Conservation (phyloP, 1,140 invertebrate genomes). For the Drosophila kohkoa region DNA sequence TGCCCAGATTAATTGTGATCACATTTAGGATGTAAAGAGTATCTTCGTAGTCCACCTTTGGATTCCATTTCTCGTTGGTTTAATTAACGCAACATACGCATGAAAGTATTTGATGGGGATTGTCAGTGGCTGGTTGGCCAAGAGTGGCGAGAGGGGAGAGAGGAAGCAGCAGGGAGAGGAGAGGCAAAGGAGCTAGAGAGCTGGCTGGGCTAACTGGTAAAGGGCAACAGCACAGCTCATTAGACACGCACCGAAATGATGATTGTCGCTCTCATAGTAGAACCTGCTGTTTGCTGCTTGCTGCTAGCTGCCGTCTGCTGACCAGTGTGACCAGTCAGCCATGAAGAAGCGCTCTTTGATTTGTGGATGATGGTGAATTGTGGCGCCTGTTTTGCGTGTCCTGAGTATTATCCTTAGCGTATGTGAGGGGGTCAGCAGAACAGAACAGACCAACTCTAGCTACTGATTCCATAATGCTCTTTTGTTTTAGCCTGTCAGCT, state of each 20-base stretch:
- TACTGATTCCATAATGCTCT: slow-evolving; percentile 22
- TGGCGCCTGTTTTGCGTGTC: slow-evolving; percentile 51
- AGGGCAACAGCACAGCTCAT: slow-evolving; percentile 71
- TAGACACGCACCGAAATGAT: slow-evolving; percentile 78
- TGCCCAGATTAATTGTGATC: too few relatives aligned
- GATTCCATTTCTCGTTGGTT: slow-evolving; percentile 25
- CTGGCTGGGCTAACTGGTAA: neutral
- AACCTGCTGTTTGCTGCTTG: slow-evolving; percentile 16
- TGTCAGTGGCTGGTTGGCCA: slow-evolving; percentile 5
- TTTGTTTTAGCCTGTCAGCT: slow-evolving; percentile 35
- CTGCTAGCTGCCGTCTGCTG: slow-evolving; percentile 26
- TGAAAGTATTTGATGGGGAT: slow-evolving; percentile 43
- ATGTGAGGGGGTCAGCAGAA: too few relatives aligned
- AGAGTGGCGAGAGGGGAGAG: neutral
- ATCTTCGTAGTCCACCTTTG: neutral
- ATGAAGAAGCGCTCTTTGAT: slow-evolving; percentile 74
- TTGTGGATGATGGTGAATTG: slow-evolving; percentile 46
- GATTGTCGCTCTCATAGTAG: slow-evolving; percentile 50
- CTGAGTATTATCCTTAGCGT: slow-evolving; percentile 9
- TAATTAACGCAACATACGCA: slow-evolving; percentile 68
- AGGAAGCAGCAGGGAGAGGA: neutral
- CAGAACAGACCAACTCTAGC: too few relatives aligned
- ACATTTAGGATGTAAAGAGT: neutral
- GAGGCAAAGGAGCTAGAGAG: neutral
- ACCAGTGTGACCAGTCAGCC: slow-evolving; percentile 61